A percentile compares a stretch with the other conserved stretches of the same genome.
These are phyloP conservation scores for Dendroctonus valens DNA, from an alignment of 1,140 invertebrate species.

Conservation along the genomic window DNA sequence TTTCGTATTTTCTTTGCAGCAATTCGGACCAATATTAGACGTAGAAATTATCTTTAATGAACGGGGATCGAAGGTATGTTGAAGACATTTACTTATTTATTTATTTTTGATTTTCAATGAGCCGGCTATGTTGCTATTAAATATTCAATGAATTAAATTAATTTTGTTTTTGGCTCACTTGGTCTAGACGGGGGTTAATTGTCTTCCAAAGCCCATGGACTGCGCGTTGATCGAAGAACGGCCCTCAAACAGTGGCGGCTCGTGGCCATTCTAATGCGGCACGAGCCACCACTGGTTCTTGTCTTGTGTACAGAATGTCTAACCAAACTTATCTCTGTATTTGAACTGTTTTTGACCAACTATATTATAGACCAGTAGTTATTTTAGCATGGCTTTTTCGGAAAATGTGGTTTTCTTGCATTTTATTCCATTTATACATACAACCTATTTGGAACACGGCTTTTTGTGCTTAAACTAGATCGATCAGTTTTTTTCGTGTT, in stretches of 20 bases:
- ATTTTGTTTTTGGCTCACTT: constrained; percentile 14
- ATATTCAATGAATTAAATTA: constrained; percentile 14
- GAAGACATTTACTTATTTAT: constrained; percentile 35
- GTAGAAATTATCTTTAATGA: constrained; percentile 99
- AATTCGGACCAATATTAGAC: constrained; percentile 97
- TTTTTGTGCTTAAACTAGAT: constrained; percentile 36
- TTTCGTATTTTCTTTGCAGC: constrained; percentile 67
- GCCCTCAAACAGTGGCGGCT: too few species aligned
- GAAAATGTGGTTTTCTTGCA: constrained; percentile 31
- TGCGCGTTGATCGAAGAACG: constrained; percentile 20
- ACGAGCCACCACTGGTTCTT: too few species aligned
- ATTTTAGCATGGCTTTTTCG: constrained; percentile 32
- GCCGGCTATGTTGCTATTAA: constrained; percentile 49
- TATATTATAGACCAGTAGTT: constrained; percentile 6
- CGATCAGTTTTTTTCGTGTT: constrained; percentile 13
- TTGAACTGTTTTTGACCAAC: too few species aligned
- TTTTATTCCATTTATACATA: not conserved
- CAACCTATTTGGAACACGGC: constrained; percentile 28
- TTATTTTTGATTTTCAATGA: constrained; percentile 37
- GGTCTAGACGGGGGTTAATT: constrained; percentile 20
- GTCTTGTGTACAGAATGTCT: too few species aligned
- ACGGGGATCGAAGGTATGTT: constrained; percentile 96
- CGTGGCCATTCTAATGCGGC: too few species aligned
- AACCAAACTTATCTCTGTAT: too few species aligned
- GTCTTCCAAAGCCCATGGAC: constrained; percentile 42